phyloP scores from a whole-genome alignment of 1,140 invertebrate genomes.

The Pygmarrhopalites habei region DNA sequence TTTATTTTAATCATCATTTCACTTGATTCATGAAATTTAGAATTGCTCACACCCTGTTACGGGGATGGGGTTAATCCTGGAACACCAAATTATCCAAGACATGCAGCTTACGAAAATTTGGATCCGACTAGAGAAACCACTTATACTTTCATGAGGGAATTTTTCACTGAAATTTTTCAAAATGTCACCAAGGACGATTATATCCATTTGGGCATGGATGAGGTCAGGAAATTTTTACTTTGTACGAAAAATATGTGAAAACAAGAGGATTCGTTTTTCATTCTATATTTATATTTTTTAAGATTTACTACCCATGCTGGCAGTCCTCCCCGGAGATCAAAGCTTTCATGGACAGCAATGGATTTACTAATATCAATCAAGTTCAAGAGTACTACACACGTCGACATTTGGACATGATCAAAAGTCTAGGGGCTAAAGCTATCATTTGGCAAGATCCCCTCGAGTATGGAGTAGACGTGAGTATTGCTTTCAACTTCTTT shows the following conservation, averaged over 20 bases:
- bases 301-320: constrained; percentile 44
- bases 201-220: constrained; percentile 58
- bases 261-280: constrained; percentile 41
- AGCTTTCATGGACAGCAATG: constrained; percentile 23
- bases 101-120: constrained; percentile 50
- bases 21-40: constrained; percentile 17
- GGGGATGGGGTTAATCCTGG: constrained; percentile 39
- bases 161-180: constrained; percentile 47
- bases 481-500: background rate
- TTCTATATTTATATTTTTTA: background rate
- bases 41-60: constrained; percentile 54
- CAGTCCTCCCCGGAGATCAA: constrained; percentile 44
- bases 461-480: constrained; percentile 59
- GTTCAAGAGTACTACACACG: constrained; percentile 28
- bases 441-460: constrained; percentile 83
- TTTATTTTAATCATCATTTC: too few relatives aligned
- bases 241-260: too few relatives aligned
- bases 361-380: constrained; percentile 20
- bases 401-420: constrained; percentile 23
- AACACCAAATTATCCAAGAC: constrained; percentile 18
- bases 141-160: constrained; percentile 46
- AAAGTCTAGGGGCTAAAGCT: constrained; percentile 38
- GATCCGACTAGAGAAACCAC: constrained; percentile 47
- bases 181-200: constrained; percentile 48
- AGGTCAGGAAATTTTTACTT: constrained; percentile 49